Evolutionary conservation across 2,888 invertebrate species (phyloP), one percentile per base, ranked within the genome.

Genomic region (Conchocele bisecta): DNA sequence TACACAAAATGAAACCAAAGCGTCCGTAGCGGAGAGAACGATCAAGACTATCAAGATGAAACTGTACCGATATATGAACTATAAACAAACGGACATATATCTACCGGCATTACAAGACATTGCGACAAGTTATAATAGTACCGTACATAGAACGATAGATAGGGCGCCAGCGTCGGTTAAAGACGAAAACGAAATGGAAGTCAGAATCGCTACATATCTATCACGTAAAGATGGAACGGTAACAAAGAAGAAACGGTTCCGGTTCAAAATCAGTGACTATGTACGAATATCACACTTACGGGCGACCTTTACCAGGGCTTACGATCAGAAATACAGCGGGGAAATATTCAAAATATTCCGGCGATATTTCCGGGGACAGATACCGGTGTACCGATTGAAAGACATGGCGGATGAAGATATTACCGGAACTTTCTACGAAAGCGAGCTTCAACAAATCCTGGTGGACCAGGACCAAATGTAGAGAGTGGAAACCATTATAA

Each of bases 121-220:
- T 41, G 71, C 67, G 0, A 31, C 64, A 1, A 75, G 69, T 28
- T 81, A 81, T 44, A 79, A 79, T 29, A 37, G 39, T 2, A 81
- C 75, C 5, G 73, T 57, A 54, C 81, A 81, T 35, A 67, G 75
- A 54, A 79, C 79, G 0, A 81, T 79, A 9, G 75, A 61, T 22
- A 67, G 68, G 61, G 39, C 70, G 31, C 75, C 75, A 0, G 53
- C 44, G 2, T 57, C 65, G 20, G 76, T 74, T 1, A 69, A 61
- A 17, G 48, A 58, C 28, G 22, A 11, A 28, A 71, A 78, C 22
- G 64, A 64, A 60, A 60, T 64, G 22, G 71, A 71, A 60, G 65
- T 65, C 3, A 28, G 64, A 58, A 20, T 65, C 15, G 31, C 65
- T 15, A 71, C 71, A 1, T 65, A 71, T 20, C 54, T 65, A 20